Percentiles rank a stretch among this genome's conserved stretches.
phyloP scores from a whole-genome alignment of 2,797 vertebrate species.

The Chlorospingus flavigularis region DNA sequence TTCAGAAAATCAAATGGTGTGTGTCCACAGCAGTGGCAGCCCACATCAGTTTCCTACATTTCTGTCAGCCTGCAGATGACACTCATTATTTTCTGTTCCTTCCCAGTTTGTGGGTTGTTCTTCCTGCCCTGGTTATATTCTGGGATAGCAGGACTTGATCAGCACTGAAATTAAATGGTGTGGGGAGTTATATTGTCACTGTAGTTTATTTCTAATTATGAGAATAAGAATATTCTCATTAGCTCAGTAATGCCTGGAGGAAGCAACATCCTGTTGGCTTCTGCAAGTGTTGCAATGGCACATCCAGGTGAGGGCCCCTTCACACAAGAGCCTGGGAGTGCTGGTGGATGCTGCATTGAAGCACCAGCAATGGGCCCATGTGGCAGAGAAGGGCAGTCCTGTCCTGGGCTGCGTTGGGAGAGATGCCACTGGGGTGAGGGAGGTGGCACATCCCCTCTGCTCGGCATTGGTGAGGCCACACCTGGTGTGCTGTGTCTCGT shows the following conservation, averaged over 20 bases:
- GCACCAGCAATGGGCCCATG: accelerated
- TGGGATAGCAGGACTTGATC: not conserved
- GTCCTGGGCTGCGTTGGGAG: not conserved
- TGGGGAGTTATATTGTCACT: not conserved
- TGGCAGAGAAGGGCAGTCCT: not conserved
- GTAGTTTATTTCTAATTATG: not conserved
- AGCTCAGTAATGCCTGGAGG: not conserved
- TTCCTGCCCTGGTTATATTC: not conserved
- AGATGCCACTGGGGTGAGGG: accelerated
- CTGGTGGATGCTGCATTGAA: not conserved
- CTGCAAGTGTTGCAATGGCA: not conserved
- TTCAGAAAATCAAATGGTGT: not conserved
- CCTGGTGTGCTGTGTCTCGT: not conserved
- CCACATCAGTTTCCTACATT: not conserved
- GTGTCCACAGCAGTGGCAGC: not conserved
- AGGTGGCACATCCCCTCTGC: not conserved
- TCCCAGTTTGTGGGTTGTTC: not conserved
- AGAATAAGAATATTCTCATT: not conserved
- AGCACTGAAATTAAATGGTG: not conserved
- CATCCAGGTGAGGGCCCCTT: accelerated
- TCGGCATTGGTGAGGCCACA: not conserved
- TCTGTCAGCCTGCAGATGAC: not conserved
- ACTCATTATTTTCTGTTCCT: not conserved
- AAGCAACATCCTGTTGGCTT: not conserved
- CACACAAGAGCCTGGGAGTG: not conserved